Conservation (phyloP, 2,888 invertebrate genomes). For the Eupithecia abbreviata region DNA sequence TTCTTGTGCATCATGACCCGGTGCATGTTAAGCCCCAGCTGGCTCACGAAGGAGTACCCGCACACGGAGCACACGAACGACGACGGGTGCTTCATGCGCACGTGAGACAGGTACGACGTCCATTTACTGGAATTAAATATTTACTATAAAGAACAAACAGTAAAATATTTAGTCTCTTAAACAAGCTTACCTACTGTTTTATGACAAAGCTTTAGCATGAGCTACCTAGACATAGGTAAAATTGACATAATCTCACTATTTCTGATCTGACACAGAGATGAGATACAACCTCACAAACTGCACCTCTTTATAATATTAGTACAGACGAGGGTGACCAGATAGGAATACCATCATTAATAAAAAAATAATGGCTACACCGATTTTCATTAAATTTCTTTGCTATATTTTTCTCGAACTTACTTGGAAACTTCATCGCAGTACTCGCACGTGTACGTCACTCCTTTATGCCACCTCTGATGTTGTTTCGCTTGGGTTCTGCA, state of each 20-base stretch:
- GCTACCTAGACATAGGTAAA: too few relatives aligned
- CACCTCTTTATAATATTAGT: too few relatives aligned
- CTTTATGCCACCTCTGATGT: slow-evolving; percentile 76
- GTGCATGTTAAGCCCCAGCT: slow-evolving; percentile 74
- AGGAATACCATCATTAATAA: too few relatives aligned
- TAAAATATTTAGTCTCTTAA: too few relatives aligned
- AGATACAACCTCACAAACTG: too few relatives aligned
- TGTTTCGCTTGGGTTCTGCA: slow-evolving; percentile 76
- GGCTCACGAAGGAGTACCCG: slow-evolving; percentile 77
- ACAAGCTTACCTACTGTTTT: too few relatives aligned
- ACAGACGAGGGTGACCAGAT: too few relatives aligned
- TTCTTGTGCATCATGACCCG: slow-evolving; percentile 35
- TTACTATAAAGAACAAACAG: neutral
- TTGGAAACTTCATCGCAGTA: slow-evolving; percentile 74
- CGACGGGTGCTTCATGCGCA: slow-evolving; percentile 78
- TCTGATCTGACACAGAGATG: too few relatives aligned
- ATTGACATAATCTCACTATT: too few relatives aligned
- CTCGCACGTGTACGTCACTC: slow-evolving; percentile 76
- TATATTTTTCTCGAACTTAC: slow-evolving; percentile 55
- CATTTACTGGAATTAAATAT: slow-evolving; percentile 61
- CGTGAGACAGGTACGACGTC: slow-evolving; percentile 77
- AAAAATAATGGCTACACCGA: too few relatives aligned
- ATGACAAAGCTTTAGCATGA: too few relatives aligned
- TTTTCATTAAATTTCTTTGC: too few relatives aligned
- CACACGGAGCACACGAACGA: slow-evolving; percentile 75